Evolutionary conservation across 92 coral and sea anemone species (phyloP), one percentile per base, ranked within the genome.

Genomic region (Phenganax subtilis): DNA sequence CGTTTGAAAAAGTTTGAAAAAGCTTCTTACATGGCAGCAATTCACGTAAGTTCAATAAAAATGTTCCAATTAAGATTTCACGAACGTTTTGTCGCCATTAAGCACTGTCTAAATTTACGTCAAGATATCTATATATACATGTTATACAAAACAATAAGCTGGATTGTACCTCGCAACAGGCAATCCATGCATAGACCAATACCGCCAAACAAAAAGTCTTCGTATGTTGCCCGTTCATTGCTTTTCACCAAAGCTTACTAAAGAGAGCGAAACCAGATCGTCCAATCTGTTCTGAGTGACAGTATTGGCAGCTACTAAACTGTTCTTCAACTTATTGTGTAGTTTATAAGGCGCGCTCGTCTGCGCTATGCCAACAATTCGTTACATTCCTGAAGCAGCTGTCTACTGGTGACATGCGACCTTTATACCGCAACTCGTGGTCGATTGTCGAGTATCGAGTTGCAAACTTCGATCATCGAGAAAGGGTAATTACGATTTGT

Each of bases 191-290:
- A 57, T 31, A 76, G 12, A 76, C 29, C 55, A 76, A 29, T 5
- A 76, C 10, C 67, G 20, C 25, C 81, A 58, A 16, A 62, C 81
- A 76, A 60, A 76, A 25, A 25, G 59, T 44, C 69, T 58, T 59
- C 12, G 81, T 64, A 47, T 20, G 59, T 55, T 10, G 30, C 6
- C 29, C 1, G 16, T 31, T 12, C 81, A 76, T 76, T 20, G 6
- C 56, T 76, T 14, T 58, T 73, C 25, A 12, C 30, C 73, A 30
- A 68, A 12, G 12, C 54, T 10, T 30, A 53, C 17, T 0, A 14
- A 0, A 53, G 12, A 17, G 10, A 30, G n/a, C 12, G 12, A 6
- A 28, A 14, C 16, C 16, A 17, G 17, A 53, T 9, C 14, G 73
- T 68, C 12, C 15, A 37, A 52, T 37, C 16, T 30, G 73, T 20